A percentile compares a stretch with the other conserved stretches of the same genome.
These are phyloP conservation scores for Plusia festucae DNA, from an alignment of 2,888 invertebrate species.

Conservation along the genomic window DNA sequence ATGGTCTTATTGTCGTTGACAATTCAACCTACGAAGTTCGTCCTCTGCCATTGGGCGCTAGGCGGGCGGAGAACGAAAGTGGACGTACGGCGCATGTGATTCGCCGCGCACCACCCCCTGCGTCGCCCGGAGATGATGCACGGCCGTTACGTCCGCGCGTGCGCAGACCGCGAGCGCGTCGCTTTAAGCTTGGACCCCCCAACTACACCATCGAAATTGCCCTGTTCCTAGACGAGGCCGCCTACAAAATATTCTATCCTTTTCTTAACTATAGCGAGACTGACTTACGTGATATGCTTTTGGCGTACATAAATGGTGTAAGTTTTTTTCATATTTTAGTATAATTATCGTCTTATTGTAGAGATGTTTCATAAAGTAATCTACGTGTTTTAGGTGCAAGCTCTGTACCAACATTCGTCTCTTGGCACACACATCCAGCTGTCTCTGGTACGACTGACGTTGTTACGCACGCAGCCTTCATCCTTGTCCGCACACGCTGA, in stretches of 20 bases:
- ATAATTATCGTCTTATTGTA: background rate
- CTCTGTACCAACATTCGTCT: constrained; percentile 93
- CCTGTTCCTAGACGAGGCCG: constrained; percentile 93
- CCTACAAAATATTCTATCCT: constrained; percentile 92
- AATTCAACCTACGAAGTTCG: constrained; percentile 92
- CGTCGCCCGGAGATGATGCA: constrained; percentile 82
- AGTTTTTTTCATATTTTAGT: constrained; percentile 62
- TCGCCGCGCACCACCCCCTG: constrained; percentile 85
- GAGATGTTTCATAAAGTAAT: constrained; percentile 16
- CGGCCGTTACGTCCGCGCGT: constrained; percentile 72
- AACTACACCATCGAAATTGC: constrained; percentile 92
- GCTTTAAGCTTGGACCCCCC: constrained; percentile 68
- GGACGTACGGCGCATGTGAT: constrained; percentile 89
- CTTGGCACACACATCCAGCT: constrained; percentile 91
- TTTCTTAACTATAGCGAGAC: constrained; percentile 91
- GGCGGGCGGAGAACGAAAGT: constrained; percentile 77
- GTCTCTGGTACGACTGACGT: constrained; percentile 92
- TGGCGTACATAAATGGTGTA: constrained; percentile 94
- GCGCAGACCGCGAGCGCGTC: constrained; percentile 71
- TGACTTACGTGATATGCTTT: constrained; percentile 92
- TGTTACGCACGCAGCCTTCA: constrained; percentile 91
- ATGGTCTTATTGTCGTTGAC: constrained; percentile 91
- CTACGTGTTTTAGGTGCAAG: constrained; percentile 90
- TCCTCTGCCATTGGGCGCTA: constrained; percentile 86
- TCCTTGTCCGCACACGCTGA: constrained; percentile 91